phyloP scores from a whole-genome alignment of 1,140 invertebrate genomes.

The Microvelia longipes region DNA sequence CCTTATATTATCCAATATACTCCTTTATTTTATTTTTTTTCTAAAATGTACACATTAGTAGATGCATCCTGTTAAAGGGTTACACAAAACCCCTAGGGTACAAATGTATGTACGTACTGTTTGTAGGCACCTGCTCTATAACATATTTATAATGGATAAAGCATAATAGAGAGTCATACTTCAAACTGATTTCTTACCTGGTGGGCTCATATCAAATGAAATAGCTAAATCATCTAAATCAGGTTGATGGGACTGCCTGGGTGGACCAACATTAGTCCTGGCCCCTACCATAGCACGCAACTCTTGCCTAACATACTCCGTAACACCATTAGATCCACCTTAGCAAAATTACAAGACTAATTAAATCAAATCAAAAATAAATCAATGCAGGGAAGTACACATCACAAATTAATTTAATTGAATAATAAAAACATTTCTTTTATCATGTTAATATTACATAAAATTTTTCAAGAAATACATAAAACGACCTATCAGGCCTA shows the following conservation, averaged over 20 bases:
- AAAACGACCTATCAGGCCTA: no score
- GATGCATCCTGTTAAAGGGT: no score
- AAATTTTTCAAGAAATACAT: not conserved
- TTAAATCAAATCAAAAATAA: no score
- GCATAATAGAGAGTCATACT: no score
- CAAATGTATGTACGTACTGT: no score
- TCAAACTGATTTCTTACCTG: not conserved
- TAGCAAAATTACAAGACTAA: not conserved
- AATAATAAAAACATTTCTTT: not conserved
- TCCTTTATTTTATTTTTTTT: no score
- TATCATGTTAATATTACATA: not conserved
- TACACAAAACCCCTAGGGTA: no score
- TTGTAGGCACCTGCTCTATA: no score
- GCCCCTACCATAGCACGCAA: constrained; percentile 70
- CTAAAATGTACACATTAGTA: no score
- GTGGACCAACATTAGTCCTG: constrained; percentile 43
- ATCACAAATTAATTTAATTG: not conserved
- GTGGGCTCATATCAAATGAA: constrained; percentile 43
- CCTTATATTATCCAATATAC: no score
- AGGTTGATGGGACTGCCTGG: constrained; percentile 15
- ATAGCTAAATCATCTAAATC: constrained; percentile 53
- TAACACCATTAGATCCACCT: constrained; percentile 23
- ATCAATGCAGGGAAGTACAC: no score
- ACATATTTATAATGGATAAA: no score
- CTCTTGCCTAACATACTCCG: constrained; percentile 48